Conservation (phyloP, 2,888 invertebrate species). For the Epinotia ramella region DNA sequence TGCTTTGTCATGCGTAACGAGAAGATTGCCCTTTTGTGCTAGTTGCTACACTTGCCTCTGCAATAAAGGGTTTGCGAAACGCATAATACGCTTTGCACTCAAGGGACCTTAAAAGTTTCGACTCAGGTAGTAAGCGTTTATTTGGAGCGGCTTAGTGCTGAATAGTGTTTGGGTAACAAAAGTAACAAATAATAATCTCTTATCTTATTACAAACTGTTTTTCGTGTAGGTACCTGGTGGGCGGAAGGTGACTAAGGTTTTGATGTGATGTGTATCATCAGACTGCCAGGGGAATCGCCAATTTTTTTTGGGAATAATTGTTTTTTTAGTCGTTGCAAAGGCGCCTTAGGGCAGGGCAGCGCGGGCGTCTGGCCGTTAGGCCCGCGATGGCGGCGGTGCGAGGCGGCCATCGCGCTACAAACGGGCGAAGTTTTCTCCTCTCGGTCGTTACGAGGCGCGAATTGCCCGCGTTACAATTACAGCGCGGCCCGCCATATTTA, state of each 20-base stretch:
- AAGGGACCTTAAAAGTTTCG: conserved; percentile 22
- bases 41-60: conserved; percentile 54
- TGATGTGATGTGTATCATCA: neutral
- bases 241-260: neutral
- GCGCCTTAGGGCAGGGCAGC: conserved; percentile 48
- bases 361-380: conserved; percentile 46
- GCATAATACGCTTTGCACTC: conserved; percentile 36
- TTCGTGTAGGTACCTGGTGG: neutral
- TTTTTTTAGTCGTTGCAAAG: conserved; percentile 30
- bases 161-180: neutral
- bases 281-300: neutral
- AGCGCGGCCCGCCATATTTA: conserved; percentile 83
- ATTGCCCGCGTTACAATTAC: conserved; percentile 84
- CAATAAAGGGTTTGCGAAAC: conserved; percentile 53
- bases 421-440: conserved; percentile 82
- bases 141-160: conserved; percentile 13
- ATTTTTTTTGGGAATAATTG: neutral
- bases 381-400: conserved; percentile 46
- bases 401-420: conserved; percentile 69
- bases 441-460: conserved; percentile 84
- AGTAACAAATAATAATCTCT: neutral
- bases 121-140: conserved; percentile 14
- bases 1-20: conserved; percentile 57
- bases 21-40: conserved; percentile 60
- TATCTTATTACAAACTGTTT: neutral